Conservation (phyloP, 53 echinoderm and acorn worm genomes). For the Holothuria scabra region DNA sequence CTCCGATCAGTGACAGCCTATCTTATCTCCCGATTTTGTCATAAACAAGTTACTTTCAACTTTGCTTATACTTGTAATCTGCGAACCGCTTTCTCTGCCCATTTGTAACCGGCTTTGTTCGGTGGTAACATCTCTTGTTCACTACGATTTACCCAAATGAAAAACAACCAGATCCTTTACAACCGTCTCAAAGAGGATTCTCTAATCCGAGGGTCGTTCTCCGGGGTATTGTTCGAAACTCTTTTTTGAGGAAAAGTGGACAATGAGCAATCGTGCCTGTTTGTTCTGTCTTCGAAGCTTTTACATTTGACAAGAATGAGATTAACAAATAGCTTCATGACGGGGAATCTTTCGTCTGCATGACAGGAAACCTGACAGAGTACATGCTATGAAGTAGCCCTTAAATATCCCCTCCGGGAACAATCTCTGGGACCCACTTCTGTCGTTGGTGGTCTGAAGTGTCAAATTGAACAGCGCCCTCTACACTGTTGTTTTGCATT, state of each 20-base stretch:
- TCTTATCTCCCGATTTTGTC: background rate
- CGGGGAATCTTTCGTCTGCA: background rate
- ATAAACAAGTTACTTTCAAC: conserved; percentile 38
- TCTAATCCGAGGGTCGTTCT: conserved; percentile 25
- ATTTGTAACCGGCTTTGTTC: conserved; percentile 21
- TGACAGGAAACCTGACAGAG: conserved; percentile 20
- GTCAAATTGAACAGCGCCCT: conserved; percentile 19
- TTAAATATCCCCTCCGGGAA: conserved; percentile 9
- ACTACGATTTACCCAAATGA: conserved; percentile 28
- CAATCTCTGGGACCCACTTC: background rate
- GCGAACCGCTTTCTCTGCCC: conserved; percentile 34
- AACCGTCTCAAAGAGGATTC: background rate
- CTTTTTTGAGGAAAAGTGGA: conserved; percentile 12
- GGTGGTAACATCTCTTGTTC: conserved; percentile 16
- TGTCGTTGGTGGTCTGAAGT: conserved; percentile 25
- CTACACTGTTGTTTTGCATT: background rate
- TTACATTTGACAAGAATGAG: conserved; percentile 6
- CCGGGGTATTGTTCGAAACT: conserved; percentile 1
- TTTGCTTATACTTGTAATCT: conserved; percentile 20
- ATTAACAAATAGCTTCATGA: conserved; percentile 42
- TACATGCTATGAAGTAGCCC: background rate
- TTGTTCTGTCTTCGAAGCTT: conserved; percentile 13
- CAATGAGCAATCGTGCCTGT: conserved; percentile 9
- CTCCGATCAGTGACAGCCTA: no score
- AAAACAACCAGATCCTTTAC: conserved; percentile 34